phyloP scores from a whole-genome alignment of 2,113 vertebrate species.

The Myotis davidii region DNA sequence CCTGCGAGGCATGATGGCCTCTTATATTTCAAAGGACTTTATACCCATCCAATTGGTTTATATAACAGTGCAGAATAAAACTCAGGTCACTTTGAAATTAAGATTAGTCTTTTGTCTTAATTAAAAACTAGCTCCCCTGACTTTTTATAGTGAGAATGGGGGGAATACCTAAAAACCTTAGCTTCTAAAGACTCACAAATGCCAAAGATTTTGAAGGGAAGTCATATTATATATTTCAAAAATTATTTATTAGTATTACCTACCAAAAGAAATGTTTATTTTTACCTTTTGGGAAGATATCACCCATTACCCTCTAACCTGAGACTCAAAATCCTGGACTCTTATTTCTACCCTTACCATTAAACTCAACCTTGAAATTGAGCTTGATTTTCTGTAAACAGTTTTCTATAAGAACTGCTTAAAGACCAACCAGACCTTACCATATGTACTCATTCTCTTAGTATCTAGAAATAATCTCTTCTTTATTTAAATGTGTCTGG shows the following conservation, averaged over 20 bases:
- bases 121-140: conserved; percentile 55
- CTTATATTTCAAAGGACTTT: background rate
- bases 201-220: conserved; percentile 68
- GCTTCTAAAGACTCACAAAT: conserved; percentile 42
- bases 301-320: background rate
- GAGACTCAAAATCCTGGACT: background rate
- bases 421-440: conserved; percentile 13
- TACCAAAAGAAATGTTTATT: conserved; percentile 12
- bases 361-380: conserved; percentile 39
- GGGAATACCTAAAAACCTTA: conserved; percentile 5
- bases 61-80: conserved; percentile 21
- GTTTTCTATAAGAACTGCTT: conserved; percentile 39
- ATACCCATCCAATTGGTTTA: background rate
- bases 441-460: background rate
- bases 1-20: background rate
- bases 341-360: background rate
- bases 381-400: conserved; percentile 52
- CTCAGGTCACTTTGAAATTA: conserved; percentile 73
- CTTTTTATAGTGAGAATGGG: conserved; percentile 26
- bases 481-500: conserved; percentile 11
- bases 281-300: background rate
- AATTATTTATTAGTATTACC: conserved; percentile 11
- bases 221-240: background rate
- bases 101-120: conserved; percentile 33
- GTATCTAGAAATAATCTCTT: background rate